Conservation (phyloP, 1,140 invertebrate genomes). For the Ips typographus region DNA sequence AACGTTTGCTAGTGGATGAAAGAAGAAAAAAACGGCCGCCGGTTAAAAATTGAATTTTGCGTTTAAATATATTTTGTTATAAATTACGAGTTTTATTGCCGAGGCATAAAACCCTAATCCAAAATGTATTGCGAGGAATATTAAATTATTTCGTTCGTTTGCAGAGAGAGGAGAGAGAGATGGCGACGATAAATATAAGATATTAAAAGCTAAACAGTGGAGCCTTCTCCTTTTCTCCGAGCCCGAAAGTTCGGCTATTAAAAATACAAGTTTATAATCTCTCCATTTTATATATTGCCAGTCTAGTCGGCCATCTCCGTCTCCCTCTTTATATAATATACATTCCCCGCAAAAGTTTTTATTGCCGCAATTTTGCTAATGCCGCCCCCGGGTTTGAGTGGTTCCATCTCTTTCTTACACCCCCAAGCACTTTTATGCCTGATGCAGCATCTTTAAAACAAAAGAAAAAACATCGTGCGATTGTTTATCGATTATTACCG, state of each 20-base stretch:
- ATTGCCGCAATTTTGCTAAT: constrained; percentile 45
- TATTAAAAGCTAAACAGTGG: constrained; percentile 10
- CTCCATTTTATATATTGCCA: constrained; percentile 46
- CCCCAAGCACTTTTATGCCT: too few relatives aligned
- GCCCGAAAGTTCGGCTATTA: constrained; percentile 47
- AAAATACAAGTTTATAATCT: constrained; percentile 51
- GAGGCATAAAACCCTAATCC: constrained; percentile 50
- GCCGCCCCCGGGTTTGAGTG: constrained; percentile 1
- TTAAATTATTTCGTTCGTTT: constrained; percentile 51
- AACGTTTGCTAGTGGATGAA: neutral
- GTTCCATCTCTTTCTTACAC: neutral
- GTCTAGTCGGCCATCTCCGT: constrained; percentile 21
- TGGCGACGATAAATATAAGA: constrained; percentile 41
- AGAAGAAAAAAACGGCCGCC: constrained; percentile 30
- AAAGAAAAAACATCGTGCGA: neutral
- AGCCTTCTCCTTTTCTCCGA: constrained; percentile 1
- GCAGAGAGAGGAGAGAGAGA: constrained; percentile 31
- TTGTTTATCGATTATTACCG: neutral
- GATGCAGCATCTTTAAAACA: too few relatives aligned
- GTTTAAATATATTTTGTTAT: constrained; percentile 49
- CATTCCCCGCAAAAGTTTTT: constrained; percentile 43
- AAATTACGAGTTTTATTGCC: constrained; percentile 52
- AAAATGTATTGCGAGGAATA: constrained; percentile 51
- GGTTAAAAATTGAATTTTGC: constrained; percentile 45
- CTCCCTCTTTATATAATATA: constrained; percentile 20